These are phyloP conservation scores for Pachydiplax longipennis DNA, from an alignment of 2,888 invertebrate species.

Conservation along the genomic window DNA sequence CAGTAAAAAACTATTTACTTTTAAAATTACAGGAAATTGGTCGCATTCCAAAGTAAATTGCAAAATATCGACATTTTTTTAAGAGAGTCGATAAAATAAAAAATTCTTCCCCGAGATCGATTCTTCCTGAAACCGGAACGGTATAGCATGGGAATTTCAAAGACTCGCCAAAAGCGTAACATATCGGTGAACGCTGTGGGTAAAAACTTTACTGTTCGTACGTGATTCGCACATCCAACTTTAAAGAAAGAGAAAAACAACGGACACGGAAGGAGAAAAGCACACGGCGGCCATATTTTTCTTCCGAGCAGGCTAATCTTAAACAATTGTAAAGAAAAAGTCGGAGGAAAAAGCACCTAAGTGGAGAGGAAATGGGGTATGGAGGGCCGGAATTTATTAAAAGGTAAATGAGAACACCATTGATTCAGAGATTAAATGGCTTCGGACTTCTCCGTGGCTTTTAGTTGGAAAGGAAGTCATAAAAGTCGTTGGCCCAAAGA, in stretches of 20 bases:
- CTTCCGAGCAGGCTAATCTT: no score
- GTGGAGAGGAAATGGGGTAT: background rate
- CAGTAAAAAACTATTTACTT: no score
- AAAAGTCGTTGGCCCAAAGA: background rate
- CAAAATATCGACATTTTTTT: no score
- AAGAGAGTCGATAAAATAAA: no score
- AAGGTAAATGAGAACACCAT: background rate
- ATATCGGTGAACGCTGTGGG: background rate
- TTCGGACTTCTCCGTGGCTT: background rate
- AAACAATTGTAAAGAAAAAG: background rate
- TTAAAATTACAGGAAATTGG: background rate
- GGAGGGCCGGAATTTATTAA: background rate
- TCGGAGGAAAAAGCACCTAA: background rate
- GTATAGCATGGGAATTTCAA: background rate
- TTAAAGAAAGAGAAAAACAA: background rate
- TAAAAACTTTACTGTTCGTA: background rate
- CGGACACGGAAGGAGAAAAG: background rate
- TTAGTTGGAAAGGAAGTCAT: constrained; percentile 12
- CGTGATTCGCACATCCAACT: background rate
- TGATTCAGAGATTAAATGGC: background rate
- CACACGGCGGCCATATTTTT: background rate
- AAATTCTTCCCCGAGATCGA: no score
- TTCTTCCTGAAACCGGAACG: background rate
- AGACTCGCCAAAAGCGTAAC: background rate
- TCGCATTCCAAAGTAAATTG: background rate